Evolutionary conservation across 2,113 vertebrate species (phyloP).

Genomic region (Tragelaphus scriptus): DNA sequence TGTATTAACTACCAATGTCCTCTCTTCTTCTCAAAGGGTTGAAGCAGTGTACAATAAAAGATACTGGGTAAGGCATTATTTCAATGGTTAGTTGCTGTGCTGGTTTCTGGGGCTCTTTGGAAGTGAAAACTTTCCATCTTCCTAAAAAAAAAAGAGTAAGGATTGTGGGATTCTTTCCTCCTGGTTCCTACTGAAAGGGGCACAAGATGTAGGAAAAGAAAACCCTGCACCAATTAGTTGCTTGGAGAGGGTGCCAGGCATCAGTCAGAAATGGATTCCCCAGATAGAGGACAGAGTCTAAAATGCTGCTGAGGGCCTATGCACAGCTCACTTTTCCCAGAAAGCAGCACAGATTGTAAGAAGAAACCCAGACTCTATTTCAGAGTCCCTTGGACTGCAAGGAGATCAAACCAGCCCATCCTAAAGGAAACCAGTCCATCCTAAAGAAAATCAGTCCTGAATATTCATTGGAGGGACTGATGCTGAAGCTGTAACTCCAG

Average conservation of each 20-base stretch:
- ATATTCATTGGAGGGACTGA: background rate
- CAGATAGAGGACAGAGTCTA: background rate
- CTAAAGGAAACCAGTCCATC: background rate
- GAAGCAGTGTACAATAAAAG: background rate
- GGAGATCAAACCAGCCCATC: background rate
- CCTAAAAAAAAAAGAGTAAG: background rate
- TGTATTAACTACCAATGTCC: fast-evolving
- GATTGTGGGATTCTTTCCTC: background rate
- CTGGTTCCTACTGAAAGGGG: background rate
- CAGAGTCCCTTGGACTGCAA: background rate
- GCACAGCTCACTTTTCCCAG: background rate
- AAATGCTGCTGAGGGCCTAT: background rate
- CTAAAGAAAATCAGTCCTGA: background rate
- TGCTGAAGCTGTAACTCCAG: background rate
- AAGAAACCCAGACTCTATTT: background rate
- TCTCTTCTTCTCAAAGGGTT: background rate
- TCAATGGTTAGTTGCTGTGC: background rate
- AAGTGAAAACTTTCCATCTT: background rate
- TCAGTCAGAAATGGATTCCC: background rate
- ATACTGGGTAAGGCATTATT: background rate
- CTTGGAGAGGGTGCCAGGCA: fast-evolving
- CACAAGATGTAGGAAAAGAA: background rate
- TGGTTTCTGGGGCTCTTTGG: background rate
- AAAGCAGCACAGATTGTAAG: background rate
- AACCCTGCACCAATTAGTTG: background rate